Base-by-base conservation (phyloP, 2,113 vertebrate genomes). In the Triplophysa siluroides region DNA sequence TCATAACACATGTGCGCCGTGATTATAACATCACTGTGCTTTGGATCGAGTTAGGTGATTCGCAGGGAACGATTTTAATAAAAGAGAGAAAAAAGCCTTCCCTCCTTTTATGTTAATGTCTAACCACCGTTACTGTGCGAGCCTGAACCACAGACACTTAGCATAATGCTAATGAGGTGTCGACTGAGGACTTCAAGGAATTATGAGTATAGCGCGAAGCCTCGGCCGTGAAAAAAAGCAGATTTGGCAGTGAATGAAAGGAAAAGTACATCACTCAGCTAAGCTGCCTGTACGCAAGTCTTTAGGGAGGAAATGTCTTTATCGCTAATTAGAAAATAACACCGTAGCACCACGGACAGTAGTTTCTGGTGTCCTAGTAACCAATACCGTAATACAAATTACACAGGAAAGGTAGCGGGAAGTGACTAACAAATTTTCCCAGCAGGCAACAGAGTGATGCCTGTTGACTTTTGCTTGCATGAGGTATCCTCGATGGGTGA, bases 151-250 rank as follows among this genome's bases (percentile, higher is more conserved):
- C 78, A 84, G 83, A 87, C 74, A 58, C 72, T 76, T 52, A 73
- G 76, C 83, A 86, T 84, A 85, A 85, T 84, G 82, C 84, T 77
- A 82, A 81, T 5, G 70, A 80, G 63, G 84, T 85, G 89, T 86
- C 73, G 86, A 87, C 65, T 58, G 86, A 88, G 78, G 84, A 86
- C 85, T 83, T 87, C 85, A 86, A 68, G 72, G 85, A 82, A 84
- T 70, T 76, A 54, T 16, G 26, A 78, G 78, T 62, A 56, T 62
- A 50, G 73, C 79, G 83, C 60, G 84, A 85, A 87, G 81, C 82
- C 81, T 83, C 69, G 70, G 63, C 80, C 81, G 19, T 83, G 33
- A 71, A 71, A 70, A 83, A 79, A 78, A 33, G 24, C 67, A 43
- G 71, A 58, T 80, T 79, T 80, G 65, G 79, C 83, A 83, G 45